Evolutionary conservation across 2,113 vertebrate species (phyloP).

Genomic region (Coptodon rendalli): DNA sequence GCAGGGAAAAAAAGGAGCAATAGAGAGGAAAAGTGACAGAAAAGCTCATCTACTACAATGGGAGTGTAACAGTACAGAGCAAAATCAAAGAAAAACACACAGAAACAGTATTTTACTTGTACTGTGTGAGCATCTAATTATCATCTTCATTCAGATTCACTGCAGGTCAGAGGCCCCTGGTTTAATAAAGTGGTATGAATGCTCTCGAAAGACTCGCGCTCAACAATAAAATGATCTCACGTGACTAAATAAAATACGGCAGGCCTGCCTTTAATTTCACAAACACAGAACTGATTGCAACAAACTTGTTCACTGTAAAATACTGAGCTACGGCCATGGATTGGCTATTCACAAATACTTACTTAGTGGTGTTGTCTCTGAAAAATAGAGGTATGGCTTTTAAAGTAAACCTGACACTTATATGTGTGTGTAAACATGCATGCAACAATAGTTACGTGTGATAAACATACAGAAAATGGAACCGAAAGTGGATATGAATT

Average conservation of each 20-base stretch:
- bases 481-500: neutral
- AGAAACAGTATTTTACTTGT: neutral
- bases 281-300: neutral
- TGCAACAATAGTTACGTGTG: neutral
- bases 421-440: neutral
- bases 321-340: neutral
- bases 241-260: neutral
- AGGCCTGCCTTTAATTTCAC: neutral
- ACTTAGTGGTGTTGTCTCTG: neutral
- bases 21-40: neutral
- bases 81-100: neutral
- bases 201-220: neutral
- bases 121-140: neutral
- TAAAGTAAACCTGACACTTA: neutral
- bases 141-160: neutral
- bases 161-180: neutral
- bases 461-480: neutral
- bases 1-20: fast-evolving
- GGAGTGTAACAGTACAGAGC: neutral
- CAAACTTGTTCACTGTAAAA: neutral
- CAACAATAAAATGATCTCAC: neutral
- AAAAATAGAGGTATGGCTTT: neutral
- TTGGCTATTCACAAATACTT: neutral
- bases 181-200: neutral
- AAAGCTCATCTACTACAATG: neutral